phyloP scores from a whole-genome alignment of 1,140 invertebrate genomes.

The Tetranychus urticae region DNA sequence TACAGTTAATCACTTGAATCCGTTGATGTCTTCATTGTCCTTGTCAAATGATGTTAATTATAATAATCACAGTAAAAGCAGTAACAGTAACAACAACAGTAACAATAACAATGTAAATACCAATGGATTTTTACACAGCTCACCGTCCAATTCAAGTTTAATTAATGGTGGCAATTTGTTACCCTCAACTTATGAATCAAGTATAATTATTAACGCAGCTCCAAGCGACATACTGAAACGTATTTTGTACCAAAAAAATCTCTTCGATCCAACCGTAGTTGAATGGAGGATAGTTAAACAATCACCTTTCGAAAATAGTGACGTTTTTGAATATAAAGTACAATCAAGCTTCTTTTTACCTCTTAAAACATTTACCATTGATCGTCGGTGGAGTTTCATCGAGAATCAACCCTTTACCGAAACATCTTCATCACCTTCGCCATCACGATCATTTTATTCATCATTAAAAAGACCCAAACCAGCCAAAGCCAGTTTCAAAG shows the following conservation, averaged over 20 bases:
- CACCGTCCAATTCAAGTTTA: neutral
- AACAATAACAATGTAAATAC: neutral
- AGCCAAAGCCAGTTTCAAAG: neutral
- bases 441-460: no score
- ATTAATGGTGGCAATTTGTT: neutral
- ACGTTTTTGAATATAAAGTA: neutral
- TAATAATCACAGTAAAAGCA: neutral
- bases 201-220: slow-evolving; percentile 1
- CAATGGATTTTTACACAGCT: neutral
- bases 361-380: slow-evolving; percentile 2
- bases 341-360: slow-evolving; percentile 4
- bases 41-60: neutral
- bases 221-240: slow-evolving; percentile 6
- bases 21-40: no score
- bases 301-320: neutral
- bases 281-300: slow-evolving; percentile 5
- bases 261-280: slow-evolving; percentile 3
- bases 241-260: slow-evolving; percentile 6
- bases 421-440: no score
- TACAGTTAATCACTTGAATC: no score
- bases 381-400: slow-evolving; percentile 2
- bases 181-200: slow-evolving; percentile 1
- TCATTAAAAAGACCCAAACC: neutral
- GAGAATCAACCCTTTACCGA: neutral
- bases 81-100: neutral